Conservation (phyloP, 2,888 invertebrate species). For the Tipula lateralis region DNA sequence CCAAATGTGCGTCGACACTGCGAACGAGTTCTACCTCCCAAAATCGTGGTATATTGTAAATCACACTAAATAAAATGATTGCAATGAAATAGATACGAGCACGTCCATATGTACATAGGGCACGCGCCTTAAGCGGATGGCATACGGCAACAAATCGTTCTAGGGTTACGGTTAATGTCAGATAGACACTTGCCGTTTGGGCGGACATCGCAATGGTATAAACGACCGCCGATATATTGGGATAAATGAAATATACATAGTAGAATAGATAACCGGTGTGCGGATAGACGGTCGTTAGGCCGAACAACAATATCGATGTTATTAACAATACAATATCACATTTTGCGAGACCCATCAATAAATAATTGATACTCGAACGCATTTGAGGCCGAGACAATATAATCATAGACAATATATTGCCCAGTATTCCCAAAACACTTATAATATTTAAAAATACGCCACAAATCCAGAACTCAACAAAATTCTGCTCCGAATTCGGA, state of each 20-base stretch:
- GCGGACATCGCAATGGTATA: conserved; percentile 82
- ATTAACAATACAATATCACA: conserved; percentile 89
- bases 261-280: conserved; percentile 72
- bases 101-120: conserved; percentile 83
- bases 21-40: conserved; percentile 60
- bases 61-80: conserved; percentile 72
- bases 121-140: conserved; percentile 81
- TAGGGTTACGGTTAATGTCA: conserved; percentile 82
- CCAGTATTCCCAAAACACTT: conserved; percentile 78
- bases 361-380: conserved; percentile 92
- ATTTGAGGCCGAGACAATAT: conserved; percentile 89
- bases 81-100: conserved; percentile 79
- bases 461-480: conserved; percentile 75
- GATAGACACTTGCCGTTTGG: conserved; percentile 91
- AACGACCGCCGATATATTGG: conserved; percentile 71
- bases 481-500: conserved; percentile 44
- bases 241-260: conserved; percentile 74
- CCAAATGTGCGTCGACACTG: conserved; percentile 49
- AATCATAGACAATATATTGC: conserved; percentile 85
- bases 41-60: conserved; percentile 81
- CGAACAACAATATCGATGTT: conserved; percentile 80
- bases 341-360: conserved; percentile 86
- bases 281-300: conserved; percentile 77
- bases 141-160: conserved; percentile 94
- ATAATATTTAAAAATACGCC: conserved; percentile 76